Conservation (phyloP, 53 echinoderm and acorn worm species). For the Paelopatides confundens region DNA sequence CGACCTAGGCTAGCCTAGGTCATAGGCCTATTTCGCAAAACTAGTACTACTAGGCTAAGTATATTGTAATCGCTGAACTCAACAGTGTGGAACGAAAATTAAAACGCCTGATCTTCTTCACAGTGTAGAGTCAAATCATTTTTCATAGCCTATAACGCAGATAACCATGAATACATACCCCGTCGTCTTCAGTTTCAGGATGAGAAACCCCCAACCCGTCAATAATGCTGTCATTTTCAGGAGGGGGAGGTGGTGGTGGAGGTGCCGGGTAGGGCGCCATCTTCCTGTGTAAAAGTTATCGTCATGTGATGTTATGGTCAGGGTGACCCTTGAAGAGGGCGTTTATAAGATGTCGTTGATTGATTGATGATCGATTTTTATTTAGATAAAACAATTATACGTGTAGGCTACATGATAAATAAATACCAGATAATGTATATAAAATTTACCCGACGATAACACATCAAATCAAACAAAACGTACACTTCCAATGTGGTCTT, state of each 20-base stretch:
- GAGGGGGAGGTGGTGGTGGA: conserved; percentile 32
- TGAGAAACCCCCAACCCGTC: conserved; percentile 15
- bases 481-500: too few relatives aligned
- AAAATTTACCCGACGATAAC: too few relatives aligned
- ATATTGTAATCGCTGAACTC: background rate
- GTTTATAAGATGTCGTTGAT: too few relatives aligned
- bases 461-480: too few relatives aligned
- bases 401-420: too few relatives aligned
- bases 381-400: too few relatives aligned
- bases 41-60: background rate
- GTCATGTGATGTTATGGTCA: background rate
- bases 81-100: background rate
- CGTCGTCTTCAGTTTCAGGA: conserved; percentile 2
- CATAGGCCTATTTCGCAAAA: background rate
- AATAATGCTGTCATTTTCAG: conserved; percentile 31
- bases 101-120: background rate
- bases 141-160: background rate
- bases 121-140: too few relatives aligned
- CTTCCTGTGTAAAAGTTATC: background rate
- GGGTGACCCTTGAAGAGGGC: too few relatives aligned
- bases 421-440: too few relatives aligned
- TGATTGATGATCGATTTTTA: too few relatives aligned
- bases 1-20: too few relatives aligned
- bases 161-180: conserved; percentile 4
- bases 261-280: conserved; percentile 41